These are phyloP conservation scores for Apis dorsata DNA, from an alignment of 1,140 invertebrate species.

Conservation along the genomic window DNA sequence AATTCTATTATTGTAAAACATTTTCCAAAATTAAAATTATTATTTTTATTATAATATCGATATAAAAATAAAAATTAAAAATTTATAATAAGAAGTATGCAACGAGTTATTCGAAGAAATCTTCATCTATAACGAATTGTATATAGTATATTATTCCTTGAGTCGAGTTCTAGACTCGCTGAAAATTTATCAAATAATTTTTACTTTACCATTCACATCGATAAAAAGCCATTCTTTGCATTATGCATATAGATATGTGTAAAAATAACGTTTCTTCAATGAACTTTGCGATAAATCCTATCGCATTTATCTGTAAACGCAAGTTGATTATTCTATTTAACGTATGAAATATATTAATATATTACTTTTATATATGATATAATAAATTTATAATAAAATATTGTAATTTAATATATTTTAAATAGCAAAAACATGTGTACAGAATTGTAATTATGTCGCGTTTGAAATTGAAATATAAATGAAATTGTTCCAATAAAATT, in stretches of 20 bases:
- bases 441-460: not conserved
- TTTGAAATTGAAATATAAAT: not conserved
- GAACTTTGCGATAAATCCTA: not conserved
- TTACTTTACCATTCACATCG: not conserved
- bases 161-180: not conserved
- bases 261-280: not conserved
- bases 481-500: not conserved
- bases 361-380: no score
- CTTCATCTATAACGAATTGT: no score
- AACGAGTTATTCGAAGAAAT: no score
- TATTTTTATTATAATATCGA: no score
- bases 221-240: not conserved
- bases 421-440: not conserved
- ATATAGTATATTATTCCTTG: conserved; percentile 12
- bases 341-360: not conserved
- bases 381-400: not conserved
- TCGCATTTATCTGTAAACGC: not conserved
- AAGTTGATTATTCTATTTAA: not conserved
- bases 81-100: no score
- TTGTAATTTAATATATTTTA: not conserved
- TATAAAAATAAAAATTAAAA: no score
- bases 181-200: conserved; percentile 31
- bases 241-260: conserved; percentile 6
- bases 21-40: no score
- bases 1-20: no score